Evolutionary conservation across 2,797 vertebrate species (phyloP), one percentile per base, ranked within the genome.

Genomic region (Lophotriccus pileatus): DNA sequence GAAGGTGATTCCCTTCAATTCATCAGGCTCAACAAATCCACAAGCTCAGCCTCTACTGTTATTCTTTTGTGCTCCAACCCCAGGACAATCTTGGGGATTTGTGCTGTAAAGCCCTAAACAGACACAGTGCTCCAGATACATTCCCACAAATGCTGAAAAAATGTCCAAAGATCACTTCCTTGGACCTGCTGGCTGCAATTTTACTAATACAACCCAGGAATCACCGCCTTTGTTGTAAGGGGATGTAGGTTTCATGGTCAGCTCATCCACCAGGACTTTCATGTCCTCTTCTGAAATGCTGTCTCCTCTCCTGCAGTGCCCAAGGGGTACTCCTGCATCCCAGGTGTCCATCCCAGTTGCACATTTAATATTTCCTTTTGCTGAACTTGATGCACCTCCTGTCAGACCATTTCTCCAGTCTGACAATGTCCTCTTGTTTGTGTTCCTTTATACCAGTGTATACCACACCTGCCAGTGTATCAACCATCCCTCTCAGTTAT

Each of bases 1-100:
- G 22, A 27, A 49, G 14, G 4, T 27, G 10, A 32, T 50, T 43
- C 24, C 6, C 5, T 36, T 60, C 4, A 8, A 17, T 44, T 46
- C 4, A 3, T 34, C 7, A 66, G 24, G 9, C 21, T 46, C 47
- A 84, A 58, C 6, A 74, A 52, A 63, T 14, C 24, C 21, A 37
- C 9, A 53, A 43, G 14, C 7, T 70, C 27, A 36, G 0, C 1
- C 4, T 52, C 7, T 76, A 18, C 32, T 60, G 2, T 20, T 56
- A 30, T 2, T 56, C 14, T 44, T 64, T 53, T 73, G 6, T n/a
- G 15, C 13, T 75, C 7, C 17, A 22, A 21, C 6, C 4, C 2
- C 12, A 32, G 15, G 32, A 58, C 5, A 1, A 8, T 8, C 4
- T 16, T 72, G 22, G 19, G 13, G 6, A 79, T 55, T 84, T 91